Evolutionary conservation across 2,888 invertebrate species (phyloP).

Genomic region (Campaea margaritaria): DNA sequence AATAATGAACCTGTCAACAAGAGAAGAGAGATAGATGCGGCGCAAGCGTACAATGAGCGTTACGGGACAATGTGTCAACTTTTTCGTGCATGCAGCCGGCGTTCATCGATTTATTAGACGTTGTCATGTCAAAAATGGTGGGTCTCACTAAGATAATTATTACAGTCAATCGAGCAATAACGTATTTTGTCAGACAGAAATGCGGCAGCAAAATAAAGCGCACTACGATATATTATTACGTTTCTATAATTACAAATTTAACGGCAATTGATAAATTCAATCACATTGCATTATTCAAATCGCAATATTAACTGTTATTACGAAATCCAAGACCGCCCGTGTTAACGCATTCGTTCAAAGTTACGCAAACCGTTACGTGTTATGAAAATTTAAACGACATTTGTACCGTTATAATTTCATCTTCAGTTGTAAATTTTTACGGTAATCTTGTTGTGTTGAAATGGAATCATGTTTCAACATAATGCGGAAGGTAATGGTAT

Average conservation of each 20-base stretch:
- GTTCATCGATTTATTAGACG: too few relatives aligned
- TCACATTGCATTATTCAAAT: conserved; percentile 2
- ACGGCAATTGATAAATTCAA: conserved; percentile 3
- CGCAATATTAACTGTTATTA: background rate
- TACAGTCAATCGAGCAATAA: too few relatives aligned
- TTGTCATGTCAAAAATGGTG: too few relatives aligned
- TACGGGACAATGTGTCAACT: too few relatives aligned
- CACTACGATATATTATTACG: background rate
- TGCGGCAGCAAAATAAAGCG: background rate
- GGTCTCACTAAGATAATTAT: too few relatives aligned
- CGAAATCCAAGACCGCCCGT: conserved; percentile 3
- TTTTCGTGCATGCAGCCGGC: too few relatives aligned
- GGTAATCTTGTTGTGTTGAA: conserved; percentile 6
- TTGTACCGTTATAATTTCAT: conserved; percentile 18
- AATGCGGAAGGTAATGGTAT: background rate
- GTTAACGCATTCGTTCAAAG: background rate
- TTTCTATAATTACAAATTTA: conserved; percentile 1
- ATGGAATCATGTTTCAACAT: conserved; percentile 3
- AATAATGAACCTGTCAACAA: too few relatives aligned
- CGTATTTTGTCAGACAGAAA: too few relatives aligned
- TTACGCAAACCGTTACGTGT: conserved; percentile 15
- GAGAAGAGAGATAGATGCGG: too few relatives aligned
- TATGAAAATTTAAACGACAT: conserved; percentile 4
- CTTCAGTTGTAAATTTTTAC: conserved; percentile 5
- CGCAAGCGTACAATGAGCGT: too few relatives aligned